phyloP scores from a whole-genome alignment of 2,888 invertebrate genomes.

The Camptogramma bilineatum region DNA sequence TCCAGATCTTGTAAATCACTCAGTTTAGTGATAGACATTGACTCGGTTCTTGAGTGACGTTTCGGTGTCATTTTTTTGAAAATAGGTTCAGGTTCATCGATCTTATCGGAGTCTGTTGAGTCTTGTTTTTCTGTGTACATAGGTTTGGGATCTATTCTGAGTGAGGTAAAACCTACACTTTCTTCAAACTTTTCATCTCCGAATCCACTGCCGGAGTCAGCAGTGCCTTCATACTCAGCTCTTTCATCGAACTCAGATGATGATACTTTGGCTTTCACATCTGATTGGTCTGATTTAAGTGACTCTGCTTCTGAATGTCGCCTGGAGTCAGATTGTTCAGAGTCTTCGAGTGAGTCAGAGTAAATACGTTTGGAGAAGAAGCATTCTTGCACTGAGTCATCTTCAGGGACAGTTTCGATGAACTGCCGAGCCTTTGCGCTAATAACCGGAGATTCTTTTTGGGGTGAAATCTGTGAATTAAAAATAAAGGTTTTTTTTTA shows the following conservation, averaged over 20 bases:
- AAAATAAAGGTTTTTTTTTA: slow-evolving; percentile 5
- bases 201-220: slow-evolving; percentile 80
- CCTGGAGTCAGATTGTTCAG: slow-evolving; percentile 80
- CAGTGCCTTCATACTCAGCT: slow-evolving; percentile 80
- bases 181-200: slow-evolving; percentile 83
- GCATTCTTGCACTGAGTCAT: slow-evolving; percentile 83
- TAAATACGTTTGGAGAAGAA: slow-evolving; percentile 84
- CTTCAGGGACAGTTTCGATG: slow-evolving; percentile 84
- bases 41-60: slow-evolving; percentile 79
- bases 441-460: slow-evolving; percentile 79
- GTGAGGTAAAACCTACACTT: slow-evolving; percentile 76
- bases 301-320: slow-evolving; percentile 83
- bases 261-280: slow-evolving; percentile 77
- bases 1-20: slow-evolving; percentile 74
- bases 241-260: slow-evolving; percentile 82
- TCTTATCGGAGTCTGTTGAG: slow-evolving; percentile 67
- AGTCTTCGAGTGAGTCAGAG: slow-evolving; percentile 82
- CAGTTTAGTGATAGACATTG: slow-evolving; percentile 75
- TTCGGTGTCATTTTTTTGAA: slow-evolving; percentile 80
- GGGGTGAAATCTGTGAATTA: slow-evolving; percentile 60
- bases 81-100: slow-evolving; percentile 64
- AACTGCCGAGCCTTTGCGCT: slow-evolving; percentile 83
- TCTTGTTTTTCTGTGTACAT: slow-evolving; percentile 70
- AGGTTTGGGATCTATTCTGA: slow-evolving; percentile 68
- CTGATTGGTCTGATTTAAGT: slow-evolving; percentile 81